Percentiles rank a stretch among this genome's conserved stretches.
Evolutionary conservation across 2,113 vertebrate species (phyloP).

Genomic region (Halcyon senegalensis): DNA sequence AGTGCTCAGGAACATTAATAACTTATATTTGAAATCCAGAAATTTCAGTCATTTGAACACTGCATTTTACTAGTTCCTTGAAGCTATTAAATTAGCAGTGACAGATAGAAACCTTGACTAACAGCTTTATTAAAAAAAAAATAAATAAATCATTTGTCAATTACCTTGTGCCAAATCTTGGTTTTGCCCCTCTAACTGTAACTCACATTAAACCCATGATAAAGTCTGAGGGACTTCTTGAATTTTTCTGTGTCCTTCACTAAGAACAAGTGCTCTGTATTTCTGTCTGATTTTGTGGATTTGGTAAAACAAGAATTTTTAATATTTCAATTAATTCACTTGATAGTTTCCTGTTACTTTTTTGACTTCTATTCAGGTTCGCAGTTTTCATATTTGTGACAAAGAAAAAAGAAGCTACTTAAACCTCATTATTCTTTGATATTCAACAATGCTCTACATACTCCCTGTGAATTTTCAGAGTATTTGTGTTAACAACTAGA

Average conservation of each 20-base stretch:
- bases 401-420: neutral
- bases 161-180: neutral
- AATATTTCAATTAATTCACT: neutral
- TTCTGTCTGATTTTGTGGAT: neutral
- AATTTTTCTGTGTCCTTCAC: neutral
- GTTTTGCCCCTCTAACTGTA: neutral
- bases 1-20: neutral
- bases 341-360: neutral
- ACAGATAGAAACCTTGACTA: rapidly evolving
- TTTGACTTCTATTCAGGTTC: neutral
- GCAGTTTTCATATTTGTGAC: neutral
- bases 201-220: neutral
- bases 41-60: neutral
- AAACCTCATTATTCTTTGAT: neutral
- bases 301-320: neutral
- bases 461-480: neutral
- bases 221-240: neutral
- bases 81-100: neutral
- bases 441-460: neutral
- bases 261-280: neutral
- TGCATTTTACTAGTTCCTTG: neutral
- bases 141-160: neutral
- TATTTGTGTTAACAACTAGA: neutral
- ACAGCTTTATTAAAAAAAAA: neutral
- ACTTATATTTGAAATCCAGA: neutral